A percentile compares a stretch with the other conserved stretches of the same genome.
Conservation (phyloP, 2,113 vertebrate genomes). For the Elanoides forficatus region DNA sequence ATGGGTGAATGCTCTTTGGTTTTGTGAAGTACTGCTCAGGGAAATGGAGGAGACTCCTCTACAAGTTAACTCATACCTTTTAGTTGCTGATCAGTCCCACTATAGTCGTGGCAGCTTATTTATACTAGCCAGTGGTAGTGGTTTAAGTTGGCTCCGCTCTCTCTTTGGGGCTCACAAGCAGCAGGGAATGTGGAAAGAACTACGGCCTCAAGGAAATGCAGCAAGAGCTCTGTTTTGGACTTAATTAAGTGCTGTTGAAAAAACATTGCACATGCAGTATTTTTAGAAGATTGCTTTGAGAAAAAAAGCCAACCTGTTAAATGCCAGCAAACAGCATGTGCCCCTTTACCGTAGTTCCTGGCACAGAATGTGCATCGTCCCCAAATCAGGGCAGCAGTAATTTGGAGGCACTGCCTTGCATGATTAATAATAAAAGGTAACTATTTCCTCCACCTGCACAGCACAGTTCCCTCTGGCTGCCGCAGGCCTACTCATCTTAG, state of each 20-base stretch:
- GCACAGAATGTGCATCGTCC: not conserved
- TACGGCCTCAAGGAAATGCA: not conserved
- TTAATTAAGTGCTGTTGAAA: not conserved
- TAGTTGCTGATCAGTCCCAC: not conserved
- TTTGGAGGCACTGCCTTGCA: not conserved
- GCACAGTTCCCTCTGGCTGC: not conserved
- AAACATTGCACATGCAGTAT: not conserved
- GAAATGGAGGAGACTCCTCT: not conserved
- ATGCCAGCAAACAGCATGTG: not conserved
- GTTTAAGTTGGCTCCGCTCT: not conserved
- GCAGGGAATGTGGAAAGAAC: not conserved
- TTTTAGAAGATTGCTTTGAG: not conserved
- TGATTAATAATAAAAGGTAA: not conserved
- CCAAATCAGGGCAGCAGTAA: not conserved
- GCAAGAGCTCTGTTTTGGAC: not conserved
- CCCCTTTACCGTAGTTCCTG: rapidly evolving
- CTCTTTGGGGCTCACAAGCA: not conserved
- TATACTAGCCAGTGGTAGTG: not conserved
- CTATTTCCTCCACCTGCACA: not conserved
- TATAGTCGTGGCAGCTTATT: not conserved
- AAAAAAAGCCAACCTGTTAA: not conserved
- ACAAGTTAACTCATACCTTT: not conserved
- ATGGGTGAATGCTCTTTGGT: not conserved
- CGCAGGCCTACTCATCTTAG: not conserved
- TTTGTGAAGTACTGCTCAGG: not conserved